A percentile compares a stretch with the other conserved stretches of the same genome.
phyloP scores from a whole-genome alignment of 64 coral and sea anemone genomes.

The Acropora yongei region DNA sequence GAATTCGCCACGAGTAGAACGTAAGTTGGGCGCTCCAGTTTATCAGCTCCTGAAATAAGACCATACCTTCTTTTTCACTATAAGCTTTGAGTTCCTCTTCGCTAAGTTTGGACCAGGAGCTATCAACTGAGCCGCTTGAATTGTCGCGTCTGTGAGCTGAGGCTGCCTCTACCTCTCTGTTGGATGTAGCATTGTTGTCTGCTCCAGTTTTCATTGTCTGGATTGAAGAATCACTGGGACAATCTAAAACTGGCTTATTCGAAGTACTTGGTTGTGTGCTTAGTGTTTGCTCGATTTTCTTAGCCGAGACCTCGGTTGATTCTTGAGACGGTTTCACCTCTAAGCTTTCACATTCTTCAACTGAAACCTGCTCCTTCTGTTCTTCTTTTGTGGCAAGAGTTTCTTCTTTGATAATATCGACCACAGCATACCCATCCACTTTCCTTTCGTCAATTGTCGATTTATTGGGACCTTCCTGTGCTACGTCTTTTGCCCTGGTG shows the following conservation, averaged over 20 bases:
- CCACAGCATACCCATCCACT: background rate
- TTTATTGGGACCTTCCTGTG: background rate
- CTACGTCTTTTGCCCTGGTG: background rate
- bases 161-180: background rate
- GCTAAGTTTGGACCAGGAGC: slow-evolving; percentile 92
- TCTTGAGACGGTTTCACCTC: background rate
- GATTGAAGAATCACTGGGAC: background rate
- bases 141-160: slow-evolving; percentile 47
- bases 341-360: background rate
- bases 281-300: background rate
- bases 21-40: too few relatives aligned
- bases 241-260: background rate
- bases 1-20: too few relatives aligned
- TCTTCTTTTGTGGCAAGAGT: background rate
- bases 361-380: background rate
- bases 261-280: slow-evolving; percentile 8
- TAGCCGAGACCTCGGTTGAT: background rate
- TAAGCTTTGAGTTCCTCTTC: slow-evolving; percentile 66
- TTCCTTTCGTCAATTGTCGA: background rate
- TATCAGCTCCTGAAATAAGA: background rate
- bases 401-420: background rate
- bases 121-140: slow-evolving; percentile 79
- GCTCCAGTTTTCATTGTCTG: background rate
- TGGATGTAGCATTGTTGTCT: background rate
- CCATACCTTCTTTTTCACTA: slow-evolving; percentile 28